Evolutionary conservation across 2,888 invertebrate genomes (phyloP).

Genomic region (Lomographa bimaculata): DNA sequence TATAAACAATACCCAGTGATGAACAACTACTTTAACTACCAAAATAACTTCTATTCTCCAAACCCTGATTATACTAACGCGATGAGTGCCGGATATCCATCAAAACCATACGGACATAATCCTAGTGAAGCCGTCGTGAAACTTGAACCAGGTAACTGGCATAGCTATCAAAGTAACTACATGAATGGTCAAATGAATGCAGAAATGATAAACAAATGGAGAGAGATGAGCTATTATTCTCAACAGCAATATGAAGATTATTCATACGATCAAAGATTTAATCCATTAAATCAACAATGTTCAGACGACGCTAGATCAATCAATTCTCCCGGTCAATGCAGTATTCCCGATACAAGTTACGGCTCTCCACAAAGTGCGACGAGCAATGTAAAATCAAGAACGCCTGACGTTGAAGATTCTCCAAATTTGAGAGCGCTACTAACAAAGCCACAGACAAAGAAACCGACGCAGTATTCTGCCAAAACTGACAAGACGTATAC

Average conservation of each 20-base stretch:
- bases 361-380: conserved; percentile 65
- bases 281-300: conserved; percentile 40
- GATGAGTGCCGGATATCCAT: conserved; percentile 43
- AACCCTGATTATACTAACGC: conserved; percentile 54
- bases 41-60: conserved; percentile 55
- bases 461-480: conserved; percentile 51
- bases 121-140: conserved; percentile 53
- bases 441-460: conserved; percentile 60
- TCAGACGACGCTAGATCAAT: conserved; percentile 57
- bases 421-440: conserved; percentile 85
- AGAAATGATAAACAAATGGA: conserved; percentile 66
- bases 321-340: conserved; percentile 66
- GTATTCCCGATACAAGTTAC: conserved; percentile 62
- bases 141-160: conserved; percentile 63
- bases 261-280: conserved; percentile 51
- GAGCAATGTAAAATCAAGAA: conserved; percentile 55
- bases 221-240: conserved; percentile 61
- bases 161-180: conserved; percentile 54
- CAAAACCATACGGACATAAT: conserved; percentile 47
- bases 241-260: conserved; percentile 59
- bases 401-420: conserved; percentile 67
- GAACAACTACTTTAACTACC: conserved; percentile 56
- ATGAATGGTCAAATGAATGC: conserved; percentile 48
- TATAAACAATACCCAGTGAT: conserved; percentile 55
- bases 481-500: conserved; percentile 56